Evolutionary conservation across 2,888 invertebrate species (phyloP).

Genomic region (Barypeithes pellucidus): DNA sequence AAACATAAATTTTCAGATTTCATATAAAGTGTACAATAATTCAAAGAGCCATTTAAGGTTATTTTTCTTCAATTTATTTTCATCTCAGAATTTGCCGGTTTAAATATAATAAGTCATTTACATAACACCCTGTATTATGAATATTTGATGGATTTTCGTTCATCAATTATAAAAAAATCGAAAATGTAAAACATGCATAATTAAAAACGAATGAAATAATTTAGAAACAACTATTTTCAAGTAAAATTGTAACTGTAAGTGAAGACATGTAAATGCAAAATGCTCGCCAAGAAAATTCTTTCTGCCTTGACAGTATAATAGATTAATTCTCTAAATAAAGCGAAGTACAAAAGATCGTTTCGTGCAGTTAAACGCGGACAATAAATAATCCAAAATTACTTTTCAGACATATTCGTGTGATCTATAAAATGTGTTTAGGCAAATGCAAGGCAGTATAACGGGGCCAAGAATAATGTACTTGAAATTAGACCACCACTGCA

Average conservation of each 20-base stretch:
- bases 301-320: slow-evolving; percentile 11
- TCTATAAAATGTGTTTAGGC: slow-evolving; percentile 5
- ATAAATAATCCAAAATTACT: slow-evolving; percentile 30
- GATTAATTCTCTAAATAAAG: slow-evolving; percentile 15
- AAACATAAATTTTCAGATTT: too few relatives aligned
- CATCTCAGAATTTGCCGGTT: too few relatives aligned
- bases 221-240: not conserved
- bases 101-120: too few relatives aligned
- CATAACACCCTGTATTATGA: too few relatives aligned
- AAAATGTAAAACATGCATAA: not conserved
- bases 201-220: not conserved
- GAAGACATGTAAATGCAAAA: slow-evolving; percentile 12
- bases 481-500: slow-evolving; percentile 1
- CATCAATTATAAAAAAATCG: too few relatives aligned
- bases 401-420: slow-evolving; percentile 17
- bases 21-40: too few relatives aligned
- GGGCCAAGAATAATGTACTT: slow-evolving; percentile 17
- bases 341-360: slow-evolving; percentile 18
- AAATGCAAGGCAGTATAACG: slow-evolving; percentile 26
- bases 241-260: slow-evolving; percentile 3
- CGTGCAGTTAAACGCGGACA: slow-evolving; percentile 16
- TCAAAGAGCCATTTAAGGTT: too few relatives aligned
- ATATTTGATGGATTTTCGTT: too few relatives aligned
- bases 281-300: slow-evolving; percentile 6
- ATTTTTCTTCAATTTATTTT: too few relatives aligned